Base-by-base conservation (phyloP, 2,797 vertebrate species). In the Microchirus variegatus region DNA sequence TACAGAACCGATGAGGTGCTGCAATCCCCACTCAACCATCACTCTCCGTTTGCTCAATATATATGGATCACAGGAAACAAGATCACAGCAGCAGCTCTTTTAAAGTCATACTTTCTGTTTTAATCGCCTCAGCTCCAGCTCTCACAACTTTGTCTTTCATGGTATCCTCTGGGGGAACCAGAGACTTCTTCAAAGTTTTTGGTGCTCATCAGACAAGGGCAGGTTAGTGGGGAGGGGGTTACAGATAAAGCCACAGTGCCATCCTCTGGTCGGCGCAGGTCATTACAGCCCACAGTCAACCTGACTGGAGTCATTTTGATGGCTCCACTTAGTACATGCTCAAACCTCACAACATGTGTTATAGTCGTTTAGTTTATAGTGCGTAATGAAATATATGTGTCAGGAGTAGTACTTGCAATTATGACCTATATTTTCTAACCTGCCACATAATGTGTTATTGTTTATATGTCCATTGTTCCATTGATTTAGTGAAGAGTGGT, bases 1-100 rank as follows among this genome's bases (percentile, higher is more conserved):
- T 77, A 67, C 74, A 45, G 67, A 78, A 75, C 67, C 77, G 52
- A 78, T 44, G 82, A 88, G 85, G 77, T 83, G 81, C 83, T 36
- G 63, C 77, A 76, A 75, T 86, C 86, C 86, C 83, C 40, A 53
- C 68, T 85, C 81, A 80, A 69, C 87, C 82, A 88, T 88, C 83
- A 81, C 77, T 84, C 83, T 85, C 54, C 72, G 75, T 80, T 85
- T 80, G 68, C 86, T 91, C 85, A 81, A 91, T 87, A 88, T 76
- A 74, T 86, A 87, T 84, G 80, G 90, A 91, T 91, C 89, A 91
- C 84, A 87, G 75, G 78, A 86, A 86, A 85, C 73, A 83, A 91
- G 84, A 90, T 90, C 83, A 90, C 88, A 90, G 80, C 83, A 74
- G 55, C 75, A 71, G 77, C 84, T 86, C 78, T 86, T 88, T 87